A percentile compares a stretch with the other conserved stretches of the same genome.
phyloP scores from a whole-genome alignment of 2,113 vertebrate species.

The Platycercus adscitus region DNA sequence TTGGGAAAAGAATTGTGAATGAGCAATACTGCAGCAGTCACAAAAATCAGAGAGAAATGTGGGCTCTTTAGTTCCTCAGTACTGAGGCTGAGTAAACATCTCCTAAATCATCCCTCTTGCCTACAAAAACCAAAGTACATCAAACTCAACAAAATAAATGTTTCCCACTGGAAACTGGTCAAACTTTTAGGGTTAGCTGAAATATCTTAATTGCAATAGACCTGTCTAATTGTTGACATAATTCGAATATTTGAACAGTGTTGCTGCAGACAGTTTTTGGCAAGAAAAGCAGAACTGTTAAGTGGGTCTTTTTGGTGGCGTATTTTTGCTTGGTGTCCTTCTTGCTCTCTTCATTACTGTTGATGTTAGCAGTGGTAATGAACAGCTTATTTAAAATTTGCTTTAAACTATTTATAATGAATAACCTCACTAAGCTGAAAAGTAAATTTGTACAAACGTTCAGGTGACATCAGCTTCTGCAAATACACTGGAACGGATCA shows the following conservation, averaged over 20 bases:
- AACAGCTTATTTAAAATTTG: constrained; percentile 43
- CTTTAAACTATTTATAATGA: constrained; percentile 42
- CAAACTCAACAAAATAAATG: background rate
- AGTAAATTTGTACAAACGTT: constrained; percentile 49
- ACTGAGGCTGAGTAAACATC: background rate
- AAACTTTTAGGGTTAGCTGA: background rate
- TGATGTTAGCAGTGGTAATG: background rate
- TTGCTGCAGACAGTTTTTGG: background rate
- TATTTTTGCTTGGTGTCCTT: background rate
- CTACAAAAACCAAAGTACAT: background rate
- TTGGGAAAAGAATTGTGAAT: background rate
- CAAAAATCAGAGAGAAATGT: background rate
- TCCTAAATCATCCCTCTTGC: background rate
- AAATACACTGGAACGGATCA: constrained; percentile 44
- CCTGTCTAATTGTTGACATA: background rate
- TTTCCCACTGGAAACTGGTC: background rate
- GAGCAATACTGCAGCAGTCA: fast-evolving
- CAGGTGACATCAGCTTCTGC: constrained; percentile 60
- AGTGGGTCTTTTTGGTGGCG: background rate
- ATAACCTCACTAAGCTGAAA: constrained; percentile 42
- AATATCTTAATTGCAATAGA: background rate
- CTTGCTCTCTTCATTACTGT: constrained; percentile 10
- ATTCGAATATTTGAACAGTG: background rate
- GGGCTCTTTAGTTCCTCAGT: background rate
- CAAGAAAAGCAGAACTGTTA: background rate